phyloP scores from a whole-genome alignment of 1,140 invertebrate genomes.

The Camponotus vicinus region DNA sequence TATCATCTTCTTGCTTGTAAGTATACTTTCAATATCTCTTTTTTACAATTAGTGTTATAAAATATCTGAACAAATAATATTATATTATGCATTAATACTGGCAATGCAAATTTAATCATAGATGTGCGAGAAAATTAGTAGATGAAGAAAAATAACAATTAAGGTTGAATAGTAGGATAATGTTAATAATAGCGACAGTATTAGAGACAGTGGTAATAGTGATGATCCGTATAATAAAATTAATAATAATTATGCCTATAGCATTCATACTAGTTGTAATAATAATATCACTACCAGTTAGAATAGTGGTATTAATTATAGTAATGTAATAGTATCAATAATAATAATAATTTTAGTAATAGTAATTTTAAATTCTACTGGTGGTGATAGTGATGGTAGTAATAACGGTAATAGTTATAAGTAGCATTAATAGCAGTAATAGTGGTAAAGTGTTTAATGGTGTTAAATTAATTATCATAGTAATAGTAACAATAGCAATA shows the following conservation, averaged over 20 bases:
- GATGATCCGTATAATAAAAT: conserved; percentile 18
- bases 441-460: background rate
- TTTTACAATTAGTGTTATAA: conserved; percentile 5
- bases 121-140: background rate
- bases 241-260: conserved; percentile 1
- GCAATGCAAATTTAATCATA: background rate
- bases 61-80: conserved; percentile 26
- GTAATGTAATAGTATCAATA: conserved; percentile 17
- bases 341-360: conserved; percentile 6
- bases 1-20: conserved; percentile 1
- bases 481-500: conserved; percentile 33
- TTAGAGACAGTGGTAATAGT: conserved; percentile 9
- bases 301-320: conserved; percentile 60
- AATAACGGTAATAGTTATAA: conserved; percentile 41
- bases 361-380: conserved; percentile 45
- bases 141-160: conserved; percentile 12
- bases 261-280: background rate
- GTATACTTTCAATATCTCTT: background rate
- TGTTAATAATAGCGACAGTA: background rate
- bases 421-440: conserved; percentile 64
- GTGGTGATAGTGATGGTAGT: conserved; percentile 2
- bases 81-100: conserved; percentile 25
- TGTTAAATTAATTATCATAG: conserved; percentile 1
- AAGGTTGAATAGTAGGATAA: background rate
- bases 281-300: conserved; percentile 21